phyloP scores from a whole-genome alignment of 2,888 invertebrate species.

The Nephrocerus scutellatus region DNA sequence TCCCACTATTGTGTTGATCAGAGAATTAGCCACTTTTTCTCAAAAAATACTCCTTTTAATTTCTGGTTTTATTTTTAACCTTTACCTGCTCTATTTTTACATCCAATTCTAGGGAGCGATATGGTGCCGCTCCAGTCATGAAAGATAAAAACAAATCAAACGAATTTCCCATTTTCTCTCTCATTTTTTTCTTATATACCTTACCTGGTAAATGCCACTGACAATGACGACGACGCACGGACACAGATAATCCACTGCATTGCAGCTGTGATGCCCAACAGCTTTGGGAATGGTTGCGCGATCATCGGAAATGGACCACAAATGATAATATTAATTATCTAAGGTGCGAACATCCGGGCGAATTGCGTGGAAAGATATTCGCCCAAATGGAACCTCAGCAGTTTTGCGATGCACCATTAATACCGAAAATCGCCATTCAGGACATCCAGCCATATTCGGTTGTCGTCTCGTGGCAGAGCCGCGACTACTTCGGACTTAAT shows the following conservation, averaged over 20 bases:
- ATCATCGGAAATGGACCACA: slow-evolving; percentile 64
- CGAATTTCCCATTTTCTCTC: slow-evolving; percentile 5
- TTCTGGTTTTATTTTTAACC: too few species aligned
- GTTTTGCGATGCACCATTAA: slow-evolving; percentile 77
- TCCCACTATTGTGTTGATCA: too few species aligned
- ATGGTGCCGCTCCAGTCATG: too few species aligned
- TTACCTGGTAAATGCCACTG: too few species aligned
- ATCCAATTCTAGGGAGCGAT: too few species aligned
- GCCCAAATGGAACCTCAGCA: slow-evolving; percentile 68
- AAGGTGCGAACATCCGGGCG: slow-evolving; percentile 76
- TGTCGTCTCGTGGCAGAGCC: slow-evolving; percentile 81
- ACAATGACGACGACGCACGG: too few species aligned
- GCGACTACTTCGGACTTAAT: slow-evolving; percentile 75
- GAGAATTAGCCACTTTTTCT: too few species aligned
- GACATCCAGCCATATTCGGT: slow-evolving; percentile 83
- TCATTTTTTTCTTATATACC: slow-evolving; percentile 4
- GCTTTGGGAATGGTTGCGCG: slow-evolving; percentile 86
- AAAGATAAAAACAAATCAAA: too few species aligned
- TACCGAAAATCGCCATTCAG: slow-evolving; percentile 77
- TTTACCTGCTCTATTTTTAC: too few species aligned
- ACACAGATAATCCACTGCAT: slow-evolving; percentile 75
- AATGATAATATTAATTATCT: slow-evolving; percentile 51
- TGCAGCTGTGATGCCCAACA: slow-evolving; percentile 88
- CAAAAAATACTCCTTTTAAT: too few species aligned
- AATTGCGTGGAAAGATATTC: slow-evolving; percentile 68